Percentiles rank a stretch among this genome's conserved stretches.
These are phyloP conservation scores for Artibeus lituratus DNA, from an alignment of 2,797 vertebrate genomes.

Conservation along the genomic window DNA sequence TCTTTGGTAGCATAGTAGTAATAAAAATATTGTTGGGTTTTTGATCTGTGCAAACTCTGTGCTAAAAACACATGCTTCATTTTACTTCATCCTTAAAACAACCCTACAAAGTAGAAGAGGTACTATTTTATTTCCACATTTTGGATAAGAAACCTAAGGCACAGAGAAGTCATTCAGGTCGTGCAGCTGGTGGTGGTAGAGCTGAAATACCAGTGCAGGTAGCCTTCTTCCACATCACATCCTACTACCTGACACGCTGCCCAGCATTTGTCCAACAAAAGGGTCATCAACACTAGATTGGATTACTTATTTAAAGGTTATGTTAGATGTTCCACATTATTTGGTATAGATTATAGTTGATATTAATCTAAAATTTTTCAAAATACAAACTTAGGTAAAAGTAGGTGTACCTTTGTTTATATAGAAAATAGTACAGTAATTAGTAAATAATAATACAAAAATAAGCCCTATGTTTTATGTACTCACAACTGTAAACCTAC, in stretches of 20 bases:
- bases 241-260: neutral
- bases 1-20: neutral
- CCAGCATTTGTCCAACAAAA: neutral
- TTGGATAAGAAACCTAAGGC: neutral
- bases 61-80: neutral
- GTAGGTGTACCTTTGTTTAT: neutral
- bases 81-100: neutral
- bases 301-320: neutral
- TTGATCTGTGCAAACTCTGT: neutral
- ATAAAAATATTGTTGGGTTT: neutral
- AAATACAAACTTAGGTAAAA: neutral
- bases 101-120: neutral
- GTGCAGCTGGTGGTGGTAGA: neutral
- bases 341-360: neutral
- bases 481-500: neutral
- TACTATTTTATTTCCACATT: neutral
- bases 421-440: neutral
- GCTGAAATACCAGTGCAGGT: neutral
- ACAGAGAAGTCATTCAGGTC: neutral
- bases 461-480: neutral
- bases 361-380: neutral
- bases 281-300: neutral
- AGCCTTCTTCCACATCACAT: neutral
- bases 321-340: neutral
- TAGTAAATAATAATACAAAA: neutral